phyloP scores from a whole-genome alignment of 2,888 invertebrate genomes.

The Lasioglossum oenotherae region DNA sequence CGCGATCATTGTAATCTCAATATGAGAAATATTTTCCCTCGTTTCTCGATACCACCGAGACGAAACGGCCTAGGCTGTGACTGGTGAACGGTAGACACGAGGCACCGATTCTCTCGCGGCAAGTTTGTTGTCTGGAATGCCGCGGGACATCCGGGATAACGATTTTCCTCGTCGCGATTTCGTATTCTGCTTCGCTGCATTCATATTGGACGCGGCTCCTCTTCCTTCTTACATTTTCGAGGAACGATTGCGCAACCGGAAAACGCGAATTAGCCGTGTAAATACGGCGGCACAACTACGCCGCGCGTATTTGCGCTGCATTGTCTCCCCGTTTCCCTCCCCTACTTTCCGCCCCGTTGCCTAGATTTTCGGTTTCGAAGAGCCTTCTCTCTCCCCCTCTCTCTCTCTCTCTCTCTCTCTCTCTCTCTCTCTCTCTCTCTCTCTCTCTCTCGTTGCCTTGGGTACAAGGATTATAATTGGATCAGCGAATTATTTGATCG shows the following conservation, averaged over 20 bases:
- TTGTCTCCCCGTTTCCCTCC: conserved; percentile 20
- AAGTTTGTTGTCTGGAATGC: neutral
- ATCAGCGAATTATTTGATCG: conserved; percentile 33
- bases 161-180: neutral
- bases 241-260: conserved; percentile 35
- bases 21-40: neutral
- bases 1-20: too few relatives aligned
- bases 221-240: conserved; percentile 5
- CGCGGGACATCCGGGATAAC: neutral
- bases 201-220: neutral
- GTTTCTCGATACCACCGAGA: neutral
- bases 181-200: neutral
- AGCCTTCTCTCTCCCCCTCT: neutral
- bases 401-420: neutral
- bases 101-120: neutral
- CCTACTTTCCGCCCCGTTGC: neutral
- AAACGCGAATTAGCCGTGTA: conserved; percentile 39
- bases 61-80: neutral
- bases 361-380: neutral
- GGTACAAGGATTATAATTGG: conserved; percentile 23
- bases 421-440: neutral
- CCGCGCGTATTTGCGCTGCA: conserved; percentile 20
- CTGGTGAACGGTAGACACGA: neutral
- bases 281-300: conserved; percentile 3
- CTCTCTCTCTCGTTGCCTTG: neutral